Evolutionary conservation across 2,888 invertebrate genomes (phyloP).

Genomic region (Yponomeuta evonymella): DNA sequence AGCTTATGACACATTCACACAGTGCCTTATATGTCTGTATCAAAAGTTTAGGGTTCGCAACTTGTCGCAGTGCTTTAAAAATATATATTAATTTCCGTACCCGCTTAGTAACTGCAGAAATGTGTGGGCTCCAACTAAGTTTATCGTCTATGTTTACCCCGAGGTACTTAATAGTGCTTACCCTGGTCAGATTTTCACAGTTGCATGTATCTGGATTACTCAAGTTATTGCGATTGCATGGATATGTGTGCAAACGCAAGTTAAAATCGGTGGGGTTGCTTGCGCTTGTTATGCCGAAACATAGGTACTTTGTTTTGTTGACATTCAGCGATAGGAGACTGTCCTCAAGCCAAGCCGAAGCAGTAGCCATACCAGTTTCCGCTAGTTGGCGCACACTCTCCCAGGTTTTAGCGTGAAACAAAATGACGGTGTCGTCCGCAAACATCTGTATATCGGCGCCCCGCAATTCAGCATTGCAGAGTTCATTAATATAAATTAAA

Average conservation of each 20-base stretch:
- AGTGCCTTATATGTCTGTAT: conserved; percentile 7
- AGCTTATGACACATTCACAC: neutral
- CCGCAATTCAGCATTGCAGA: neutral
- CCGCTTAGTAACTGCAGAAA: neutral
- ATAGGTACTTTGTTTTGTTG: conserved; percentile 13
- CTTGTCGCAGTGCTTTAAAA: conserved; percentile 10
- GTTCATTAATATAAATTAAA: conserved; percentile 18
- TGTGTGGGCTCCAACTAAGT: conserved; percentile 7
- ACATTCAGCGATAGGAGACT: conserved; percentile 14
- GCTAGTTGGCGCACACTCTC: neutral
- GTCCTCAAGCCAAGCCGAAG: conserved; percentile 8
- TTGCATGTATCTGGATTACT: neutral
- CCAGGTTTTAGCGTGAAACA: conserved; percentile 17
- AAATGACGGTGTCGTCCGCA: conserved; percentile 20
- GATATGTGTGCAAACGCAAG: neutral
- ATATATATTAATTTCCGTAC: conserved; percentile 9
- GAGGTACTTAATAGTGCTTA: neutral
- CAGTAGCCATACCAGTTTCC: neutral
- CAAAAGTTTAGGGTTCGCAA: neutral
- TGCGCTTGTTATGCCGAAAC: neutral
- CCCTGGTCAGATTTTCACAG: too few species aligned
- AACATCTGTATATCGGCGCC: conserved; percentile 4
- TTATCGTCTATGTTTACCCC: conserved; percentile 8
- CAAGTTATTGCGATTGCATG: neutral
- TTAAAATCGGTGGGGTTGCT: neutral